phyloP scores from a whole-genome alignment of 2,888 invertebrate genomes.

The Rutpela maculata region DNA sequence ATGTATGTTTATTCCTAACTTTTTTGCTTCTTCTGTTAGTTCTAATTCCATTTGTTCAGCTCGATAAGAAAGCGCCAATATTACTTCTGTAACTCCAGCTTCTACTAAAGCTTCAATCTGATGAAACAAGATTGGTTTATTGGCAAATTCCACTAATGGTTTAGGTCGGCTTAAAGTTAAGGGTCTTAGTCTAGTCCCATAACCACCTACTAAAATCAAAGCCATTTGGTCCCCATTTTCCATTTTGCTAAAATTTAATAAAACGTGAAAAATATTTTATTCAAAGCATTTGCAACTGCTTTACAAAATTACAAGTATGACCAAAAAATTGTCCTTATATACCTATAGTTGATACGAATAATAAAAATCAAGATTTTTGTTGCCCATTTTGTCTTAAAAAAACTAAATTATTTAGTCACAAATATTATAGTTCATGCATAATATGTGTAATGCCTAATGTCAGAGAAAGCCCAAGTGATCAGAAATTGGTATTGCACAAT shows the following conservation, averaged over 20 bases:
- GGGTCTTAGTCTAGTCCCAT: conserved; percentile 96
- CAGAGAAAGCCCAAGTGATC: too few species aligned
- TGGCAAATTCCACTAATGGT: conserved; percentile 99
- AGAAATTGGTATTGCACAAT: too few species aligned
- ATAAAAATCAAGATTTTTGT: too few species aligned
- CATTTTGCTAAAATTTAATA: conserved; percentile 34
- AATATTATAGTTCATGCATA: too few species aligned
- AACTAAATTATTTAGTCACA: too few species aligned
- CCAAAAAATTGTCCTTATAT: too few species aligned
- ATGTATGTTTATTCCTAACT: conserved; percentile 91
- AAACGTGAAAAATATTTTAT: background rate
- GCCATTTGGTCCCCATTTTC: conserved; percentile 84
- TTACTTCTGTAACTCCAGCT: conserved; percentile 91
- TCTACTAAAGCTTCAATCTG: conserved; percentile 94
- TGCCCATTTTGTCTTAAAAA: too few species aligned
- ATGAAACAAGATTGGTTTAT: conserved; percentile 98
- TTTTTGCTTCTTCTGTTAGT: conserved; percentile 87
- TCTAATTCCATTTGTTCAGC: conserved; percentile 99
- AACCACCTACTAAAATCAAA: conserved; percentile 98
- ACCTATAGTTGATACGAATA: too few species aligned
- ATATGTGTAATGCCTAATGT: too few species aligned
- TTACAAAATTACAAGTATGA: too few species aligned
- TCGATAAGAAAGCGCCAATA: conserved; percentile 97
- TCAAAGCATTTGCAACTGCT: too few species aligned
- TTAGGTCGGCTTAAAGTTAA: conserved; percentile 97